phyloP scores from a whole-genome alignment of 30 jellyfish, hydroid and myxozoan genomes.

The Pelagia noctiluca region DNA sequence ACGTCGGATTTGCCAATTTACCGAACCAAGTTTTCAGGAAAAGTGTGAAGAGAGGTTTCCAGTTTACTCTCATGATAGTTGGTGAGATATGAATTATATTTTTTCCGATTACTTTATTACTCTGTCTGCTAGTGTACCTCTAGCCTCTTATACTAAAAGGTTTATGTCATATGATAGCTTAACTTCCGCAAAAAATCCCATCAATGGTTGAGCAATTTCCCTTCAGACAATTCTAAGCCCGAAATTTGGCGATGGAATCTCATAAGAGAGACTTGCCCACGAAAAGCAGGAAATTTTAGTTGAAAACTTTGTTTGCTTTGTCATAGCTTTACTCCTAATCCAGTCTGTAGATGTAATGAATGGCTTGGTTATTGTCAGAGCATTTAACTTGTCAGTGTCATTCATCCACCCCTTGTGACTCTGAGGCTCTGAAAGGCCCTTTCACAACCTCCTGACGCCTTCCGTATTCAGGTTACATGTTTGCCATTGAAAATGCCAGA shows the following conservation, averaged over 20 bases:
- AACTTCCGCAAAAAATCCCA: no score
- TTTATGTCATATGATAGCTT: no score
- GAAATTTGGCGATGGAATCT: no score
- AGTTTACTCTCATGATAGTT: slow-evolving; percentile 93
- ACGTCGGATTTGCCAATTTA: slow-evolving; percentile 97
- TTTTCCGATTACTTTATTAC: neutral
- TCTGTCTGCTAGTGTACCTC: no score
- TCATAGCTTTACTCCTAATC: no score
- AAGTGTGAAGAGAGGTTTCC: slow-evolving; percentile 95
- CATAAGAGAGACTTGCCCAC: no score
- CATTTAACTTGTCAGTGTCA: neutral
- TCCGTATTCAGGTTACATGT: neutral
- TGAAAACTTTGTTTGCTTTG: no score
- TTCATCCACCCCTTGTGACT: neutral
- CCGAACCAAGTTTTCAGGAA: slow-evolving; percentile 97
- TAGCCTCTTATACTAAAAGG: no score
- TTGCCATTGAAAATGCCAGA: neutral
- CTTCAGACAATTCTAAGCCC: no score
- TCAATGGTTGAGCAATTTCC: no score
- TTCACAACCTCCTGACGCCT: slow-evolving; percentile 7
- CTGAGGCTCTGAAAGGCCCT: slow-evolving; percentile 8
- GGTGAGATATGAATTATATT: slow-evolving; percentile 67
- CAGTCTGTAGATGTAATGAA: neutral
- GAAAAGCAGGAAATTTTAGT: no score
- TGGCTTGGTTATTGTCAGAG: slow-evolving; percentile 3